phyloP scores from a whole-genome alignment of 2,113 vertebrate species.

The Crotalus tigris region DNA sequence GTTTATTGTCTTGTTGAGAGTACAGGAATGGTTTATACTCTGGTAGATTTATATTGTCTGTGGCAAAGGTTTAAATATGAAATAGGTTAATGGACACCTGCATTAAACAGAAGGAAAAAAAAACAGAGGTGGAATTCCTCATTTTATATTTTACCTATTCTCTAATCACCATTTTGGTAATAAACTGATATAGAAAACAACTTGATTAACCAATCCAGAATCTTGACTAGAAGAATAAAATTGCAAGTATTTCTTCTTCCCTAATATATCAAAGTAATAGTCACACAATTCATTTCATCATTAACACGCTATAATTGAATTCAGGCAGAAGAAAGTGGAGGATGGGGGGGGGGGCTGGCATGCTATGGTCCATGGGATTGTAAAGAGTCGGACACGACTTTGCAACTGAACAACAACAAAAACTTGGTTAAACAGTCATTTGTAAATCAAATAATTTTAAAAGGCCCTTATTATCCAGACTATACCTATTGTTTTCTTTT shows the following conservation, averaged over 20 bases:
- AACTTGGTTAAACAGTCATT: neutral
- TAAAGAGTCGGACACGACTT: no score
- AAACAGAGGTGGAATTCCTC: neutral
- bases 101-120: neutral
- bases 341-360: no score
- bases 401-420: no score
- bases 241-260: neutral
- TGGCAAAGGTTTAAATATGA: neutral
- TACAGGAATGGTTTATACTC: neutral
- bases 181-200: neutral
- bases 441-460: neutral
- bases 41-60: neutral
- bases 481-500: neutral
- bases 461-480: neutral
- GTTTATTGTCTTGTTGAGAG: neutral
- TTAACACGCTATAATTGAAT: neutral
- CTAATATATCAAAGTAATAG: neutral
- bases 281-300: neutral
- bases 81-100: neutral
- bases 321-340: no score
- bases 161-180: neutral
- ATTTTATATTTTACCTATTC: neutral
- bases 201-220: neutral
- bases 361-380: no score
- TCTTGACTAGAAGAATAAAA: neutral